A percentile compares a stretch with the other conserved stretches of the same genome.
Conservation (phyloP, 2,797 vertebrate genomes). For the Euthynnus affinis region DNA sequence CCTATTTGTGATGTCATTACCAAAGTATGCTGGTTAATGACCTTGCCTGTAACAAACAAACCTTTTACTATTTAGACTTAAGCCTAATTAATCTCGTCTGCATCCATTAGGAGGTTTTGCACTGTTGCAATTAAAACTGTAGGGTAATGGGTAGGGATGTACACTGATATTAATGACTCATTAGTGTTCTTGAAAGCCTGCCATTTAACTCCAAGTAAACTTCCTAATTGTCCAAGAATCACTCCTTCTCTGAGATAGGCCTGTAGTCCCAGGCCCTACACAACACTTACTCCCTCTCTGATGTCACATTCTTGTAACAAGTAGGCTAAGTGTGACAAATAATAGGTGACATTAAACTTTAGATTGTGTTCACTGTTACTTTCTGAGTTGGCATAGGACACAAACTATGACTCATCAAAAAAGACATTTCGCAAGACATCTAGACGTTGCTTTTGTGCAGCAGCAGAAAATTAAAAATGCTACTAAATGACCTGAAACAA, state of each 20-base stretch:
- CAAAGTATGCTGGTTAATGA: slow-evolving; percentile 71
- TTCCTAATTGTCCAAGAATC: slow-evolving; percentile 29
- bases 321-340: slow-evolving; percentile 8
- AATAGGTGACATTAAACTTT: slow-evolving; percentile 16
- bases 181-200: slow-evolving; percentile 52
- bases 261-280: background rate
- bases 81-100: slow-evolving; percentile 80
- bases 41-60: slow-evolving; percentile 75
- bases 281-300: background rate
- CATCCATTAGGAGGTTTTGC: slow-evolving; percentile 59
- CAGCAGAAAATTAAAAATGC: background rate
- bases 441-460: background rate
- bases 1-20: slow-evolving; percentile 73
- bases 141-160: slow-evolving; percentile 35
- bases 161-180: slow-evolving; percentile 56
- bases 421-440: background rate
- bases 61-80: slow-evolving; percentile 66
- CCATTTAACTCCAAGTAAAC: slow-evolving; percentile 26
- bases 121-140: slow-evolving; percentile 55
- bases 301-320: slow-evolving; percentile 7
- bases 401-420: background rate
- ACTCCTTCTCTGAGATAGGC: slow-evolving; percentile 24
- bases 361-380: background rate
- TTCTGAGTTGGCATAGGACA: background rate
- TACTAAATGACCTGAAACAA: background rate